Evolutionary conservation across 35 echinoderm and acorn worm species (phyloP), one percentile per base, ranked within the genome.

Genomic region (Ptychodera flava): DNA sequence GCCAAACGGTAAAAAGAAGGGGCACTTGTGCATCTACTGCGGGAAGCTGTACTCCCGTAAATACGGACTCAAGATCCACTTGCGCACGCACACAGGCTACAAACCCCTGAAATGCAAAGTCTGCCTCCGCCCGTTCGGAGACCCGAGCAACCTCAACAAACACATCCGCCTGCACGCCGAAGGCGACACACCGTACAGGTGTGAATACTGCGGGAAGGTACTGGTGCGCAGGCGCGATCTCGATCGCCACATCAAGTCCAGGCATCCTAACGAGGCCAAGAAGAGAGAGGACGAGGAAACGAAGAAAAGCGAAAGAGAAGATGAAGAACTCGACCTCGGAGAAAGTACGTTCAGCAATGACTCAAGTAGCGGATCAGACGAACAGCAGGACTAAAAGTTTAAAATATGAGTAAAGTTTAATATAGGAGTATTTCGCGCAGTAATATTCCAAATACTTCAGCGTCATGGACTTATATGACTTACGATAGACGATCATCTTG

Each of bases 51-150:
- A 98, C 53, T 98, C 95, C 2, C 78, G 95, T 36, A 98, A 98
- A 79, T 98, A 98, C 77, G 95, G 95, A 77, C 92, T 97, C 0
- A 97, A 97, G 77, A 97, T 97, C 76, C 95, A 97, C 82, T 87
- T 97, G 31, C 83, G 95, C 15, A 97, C 95, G 1, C 95, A 97
- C 38, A 97, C 95, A 0, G 95, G 95, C 12, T 97, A 97, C 37
- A 97, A 97, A 86, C 95, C 95, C 30, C 86, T 97, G 31, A 97
- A 97, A 32, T 97, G 95, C 85, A 97, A 97, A 35, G 95, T 97
- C 0, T 97, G 95, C 82, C 88, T 97, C 15, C 83, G 95, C 27
- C 95, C 95, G 28, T 97, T 97, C 45, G 95, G 95, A 1, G 95
- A 97, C 78, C 95, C 95, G 0, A 97, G 95, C 84, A 97, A 97